These are phyloP conservation scores for Chelonus insularis DNA, from an alignment of 1,140 invertebrate species.

Conservation along the genomic window DNA sequence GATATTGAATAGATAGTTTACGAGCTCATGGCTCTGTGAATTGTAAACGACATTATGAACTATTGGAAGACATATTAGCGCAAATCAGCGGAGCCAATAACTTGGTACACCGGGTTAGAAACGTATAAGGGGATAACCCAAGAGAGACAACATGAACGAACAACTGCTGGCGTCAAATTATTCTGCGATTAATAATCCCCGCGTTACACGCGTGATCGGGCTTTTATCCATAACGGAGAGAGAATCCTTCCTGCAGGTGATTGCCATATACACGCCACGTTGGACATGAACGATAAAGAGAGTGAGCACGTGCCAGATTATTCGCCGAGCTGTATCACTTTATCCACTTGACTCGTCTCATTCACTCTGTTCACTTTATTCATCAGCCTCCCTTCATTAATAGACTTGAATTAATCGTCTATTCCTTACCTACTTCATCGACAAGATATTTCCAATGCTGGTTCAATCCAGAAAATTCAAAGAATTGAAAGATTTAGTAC, in stretches of 20 bases:
- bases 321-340: conserved; percentile 32
- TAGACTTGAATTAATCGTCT: not conserved
- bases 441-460: not conserved
- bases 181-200: conserved; percentile 58
- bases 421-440: not conserved
- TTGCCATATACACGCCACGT: conserved; percentile 34
- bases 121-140: conserved; percentile 20
- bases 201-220: conserved; percentile 58
- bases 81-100: conserved; percentile 56
- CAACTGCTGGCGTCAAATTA: conserved; percentile 49
- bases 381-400: not conserved
- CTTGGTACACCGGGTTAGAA: conserved; percentile 36
- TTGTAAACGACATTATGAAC: conserved; percentile 45
- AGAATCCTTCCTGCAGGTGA: conserved; percentile 33
- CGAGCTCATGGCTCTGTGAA: conserved; percentile 45
- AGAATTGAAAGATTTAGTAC: no score
- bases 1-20: conserved; percentile 31
- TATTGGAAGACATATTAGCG: conserved; percentile 58
- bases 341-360: conserved; percentile 24
- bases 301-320: conserved; percentile 32
- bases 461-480: no score
- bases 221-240: conserved; percentile 44
- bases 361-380: conserved; percentile 12
- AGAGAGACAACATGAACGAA: conserved; percentile 21
- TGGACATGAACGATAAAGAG: conserved; percentile 23